Conservation (phyloP, 2,113 vertebrate genomes). For the Sisor rabdophorus region DNA sequence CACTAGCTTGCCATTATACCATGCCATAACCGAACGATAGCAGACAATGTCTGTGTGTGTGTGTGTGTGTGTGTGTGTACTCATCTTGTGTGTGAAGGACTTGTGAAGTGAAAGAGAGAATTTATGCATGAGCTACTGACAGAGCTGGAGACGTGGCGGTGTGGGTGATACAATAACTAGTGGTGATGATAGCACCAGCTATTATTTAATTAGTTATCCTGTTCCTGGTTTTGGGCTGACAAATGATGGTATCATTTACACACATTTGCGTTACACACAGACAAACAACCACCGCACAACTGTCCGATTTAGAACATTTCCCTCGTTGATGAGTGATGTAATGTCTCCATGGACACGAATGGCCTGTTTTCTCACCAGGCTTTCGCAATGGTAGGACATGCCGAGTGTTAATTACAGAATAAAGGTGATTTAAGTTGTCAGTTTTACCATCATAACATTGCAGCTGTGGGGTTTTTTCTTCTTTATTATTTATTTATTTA, state of each 20-base stretch:
- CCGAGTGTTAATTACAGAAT: constrained; percentile 42
- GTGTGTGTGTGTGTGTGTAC: constrained; percentile 6
- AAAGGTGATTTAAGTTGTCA: constrained; percentile 45
- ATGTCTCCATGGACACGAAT: constrained; percentile 31
- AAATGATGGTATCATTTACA: constrained; percentile 1
- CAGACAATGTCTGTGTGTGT: background rate
- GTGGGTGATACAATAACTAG: background rate
- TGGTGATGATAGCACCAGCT: background rate
- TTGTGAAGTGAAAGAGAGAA: background rate
- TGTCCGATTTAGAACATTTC: constrained; percentile 23
- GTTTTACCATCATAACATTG: constrained; percentile 34
- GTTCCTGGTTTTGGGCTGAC: background rate
- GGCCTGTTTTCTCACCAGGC: constrained; percentile 27
- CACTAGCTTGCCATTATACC: constrained; percentile 33
- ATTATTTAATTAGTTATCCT: constrained; percentile 4
- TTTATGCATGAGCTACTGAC: background rate
- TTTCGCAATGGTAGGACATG: constrained; percentile 18
- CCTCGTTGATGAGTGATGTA: constrained; percentile 32
- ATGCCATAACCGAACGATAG: constrained; percentile 19
- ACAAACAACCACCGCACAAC: constrained; percentile 23
- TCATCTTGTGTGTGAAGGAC: constrained; percentile 12
- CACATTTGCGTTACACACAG: constrained; percentile 5
- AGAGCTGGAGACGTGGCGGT: background rate
- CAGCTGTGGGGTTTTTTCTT: constrained; percentile 28
- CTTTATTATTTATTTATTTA: constrained; percentile 2